Base-by-base conservation (phyloP, 2,113 vertebrate species). In the Charadrius vociferus region DNA sequence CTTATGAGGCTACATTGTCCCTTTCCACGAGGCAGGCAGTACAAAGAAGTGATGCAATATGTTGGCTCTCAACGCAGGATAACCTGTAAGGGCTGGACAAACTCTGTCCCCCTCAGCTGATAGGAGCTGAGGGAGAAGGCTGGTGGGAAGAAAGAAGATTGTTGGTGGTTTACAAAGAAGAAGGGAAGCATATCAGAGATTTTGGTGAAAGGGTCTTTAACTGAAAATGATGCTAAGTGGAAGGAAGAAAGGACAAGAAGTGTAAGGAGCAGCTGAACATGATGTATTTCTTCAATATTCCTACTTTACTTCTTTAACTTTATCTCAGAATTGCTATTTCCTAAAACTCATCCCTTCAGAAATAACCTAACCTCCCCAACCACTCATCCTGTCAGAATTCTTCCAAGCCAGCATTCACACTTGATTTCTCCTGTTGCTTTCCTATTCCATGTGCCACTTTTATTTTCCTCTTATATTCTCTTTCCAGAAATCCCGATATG, bases 201-300 rank as follows among this genome's bases (percentile, higher is more conserved):
- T 77, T 52, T 90, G 15, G 27, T 85, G 45, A 70, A 86, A 90
- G 43, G 29, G 58, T 55, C 20, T 65, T 71, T 78, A 67, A 36
- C 26, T 81, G 47, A 36, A 92, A 93, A 88, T 72, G 3, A 50
- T 79, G 11, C 2, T 36, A 73, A 83, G 12, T 74, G 10, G 7
- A 19, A 73, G 49, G 37, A 91, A 81, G 41, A 55, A 94, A 86
- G 15, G 17, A 85, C 63, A 14, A 45, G 65, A 86, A 81, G 14
- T 47, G 39, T 27, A 89, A 88, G 32, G 11, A 89, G 18, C 22
- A 71, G 50, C 49, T 91, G 73, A 56, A 80, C 34, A 68, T 67
- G 8, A 93, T 78, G 9, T 22, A 75, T 83, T 88, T 88, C 59
- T 90, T 88, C 85, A 92, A 66, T 88, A 92, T 86, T 78, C 55